phyloP scores from a whole-genome alignment of 2,113 vertebrate species.

The Otis tarda region DNA sequence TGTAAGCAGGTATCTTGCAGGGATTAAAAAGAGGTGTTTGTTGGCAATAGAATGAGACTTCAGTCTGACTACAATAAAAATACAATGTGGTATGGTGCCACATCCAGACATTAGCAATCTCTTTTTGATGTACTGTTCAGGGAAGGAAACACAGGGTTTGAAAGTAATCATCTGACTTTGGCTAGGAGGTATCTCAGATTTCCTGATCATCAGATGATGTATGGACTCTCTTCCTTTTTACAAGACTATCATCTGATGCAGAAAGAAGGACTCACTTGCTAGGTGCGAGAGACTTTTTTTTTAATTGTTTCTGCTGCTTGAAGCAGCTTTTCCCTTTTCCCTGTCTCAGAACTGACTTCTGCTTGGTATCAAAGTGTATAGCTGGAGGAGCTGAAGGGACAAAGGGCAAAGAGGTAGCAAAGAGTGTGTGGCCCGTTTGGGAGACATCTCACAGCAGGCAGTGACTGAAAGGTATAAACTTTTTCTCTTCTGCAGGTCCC shows the following conservation, averaged over 20 bases:
- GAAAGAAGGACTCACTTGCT: no score
- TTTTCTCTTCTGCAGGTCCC: slow-evolving; percentile 81
- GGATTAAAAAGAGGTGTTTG: neutral
- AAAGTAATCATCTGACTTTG: neutral
- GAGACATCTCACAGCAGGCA: accelerated
- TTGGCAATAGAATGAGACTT: neutral
- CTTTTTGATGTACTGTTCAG: neutral
- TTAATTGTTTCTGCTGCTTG: neutral
- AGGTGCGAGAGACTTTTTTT: neutral
- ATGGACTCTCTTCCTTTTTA: neutral
- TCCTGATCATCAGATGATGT: neutral
- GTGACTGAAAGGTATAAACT: neutral
- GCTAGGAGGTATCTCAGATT: neutral
- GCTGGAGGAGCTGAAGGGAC: neutral
- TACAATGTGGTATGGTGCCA: accelerated
- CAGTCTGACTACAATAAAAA: neutral
- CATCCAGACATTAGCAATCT: neutral
- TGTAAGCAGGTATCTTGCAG: neutral
- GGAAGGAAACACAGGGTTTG: neutral
- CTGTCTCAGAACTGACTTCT: neutral
- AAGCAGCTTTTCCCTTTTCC: neutral
- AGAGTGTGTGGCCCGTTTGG: neutral
- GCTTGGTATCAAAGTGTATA: neutral
- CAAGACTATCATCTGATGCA: neutral
- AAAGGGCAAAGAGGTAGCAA: neutral